Percentiles rank a stretch among this genome's conserved stretches.
Evolutionary conservation across 2,888 invertebrate species (phyloP).

Genomic region (Tenthredo notha): DNA sequence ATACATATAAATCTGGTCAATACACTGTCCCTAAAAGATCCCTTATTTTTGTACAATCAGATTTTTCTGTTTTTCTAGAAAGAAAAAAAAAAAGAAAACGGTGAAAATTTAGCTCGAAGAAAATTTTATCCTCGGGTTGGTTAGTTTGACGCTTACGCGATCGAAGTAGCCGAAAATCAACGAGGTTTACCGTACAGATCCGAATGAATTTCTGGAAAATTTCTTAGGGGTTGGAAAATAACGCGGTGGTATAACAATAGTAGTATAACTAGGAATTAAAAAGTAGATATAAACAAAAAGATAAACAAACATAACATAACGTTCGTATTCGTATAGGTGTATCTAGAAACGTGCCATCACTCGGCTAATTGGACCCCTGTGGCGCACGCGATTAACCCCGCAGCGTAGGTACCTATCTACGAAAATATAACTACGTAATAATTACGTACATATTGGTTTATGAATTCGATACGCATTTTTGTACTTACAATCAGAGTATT

Average conservation of each 20-base stretch:
- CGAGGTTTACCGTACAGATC: background rate
- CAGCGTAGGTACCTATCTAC: background rate
- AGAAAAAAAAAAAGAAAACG: background rate
- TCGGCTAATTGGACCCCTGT: constrained; percentile 44
- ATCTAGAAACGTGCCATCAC: constrained; percentile 15
- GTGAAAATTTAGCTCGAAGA: background rate
- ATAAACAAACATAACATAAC: background rate
- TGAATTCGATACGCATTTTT: background rate
- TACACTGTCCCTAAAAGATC: too few species aligned
- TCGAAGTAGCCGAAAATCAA: constrained; percentile 20
- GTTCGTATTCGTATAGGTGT: background rate
- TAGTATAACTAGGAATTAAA: background rate
- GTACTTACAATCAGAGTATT: background rate
- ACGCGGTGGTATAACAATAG: background rate
- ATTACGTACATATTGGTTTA: background rate
- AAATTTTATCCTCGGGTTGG: background rate
- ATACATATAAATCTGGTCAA: background rate
- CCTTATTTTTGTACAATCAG: too few species aligned
- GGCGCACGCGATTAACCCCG: constrained; percentile 42
- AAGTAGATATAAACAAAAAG: background rate
- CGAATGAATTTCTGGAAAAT: background rate
- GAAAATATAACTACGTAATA: background rate
- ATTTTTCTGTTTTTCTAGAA: background rate
- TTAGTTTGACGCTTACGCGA: constrained; percentile 6
- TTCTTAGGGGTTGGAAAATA: background rate